Evolutionary conservation across 2,797 vertebrate genomes (phyloP).

Genomic region (Rhinella marina): DNA sequence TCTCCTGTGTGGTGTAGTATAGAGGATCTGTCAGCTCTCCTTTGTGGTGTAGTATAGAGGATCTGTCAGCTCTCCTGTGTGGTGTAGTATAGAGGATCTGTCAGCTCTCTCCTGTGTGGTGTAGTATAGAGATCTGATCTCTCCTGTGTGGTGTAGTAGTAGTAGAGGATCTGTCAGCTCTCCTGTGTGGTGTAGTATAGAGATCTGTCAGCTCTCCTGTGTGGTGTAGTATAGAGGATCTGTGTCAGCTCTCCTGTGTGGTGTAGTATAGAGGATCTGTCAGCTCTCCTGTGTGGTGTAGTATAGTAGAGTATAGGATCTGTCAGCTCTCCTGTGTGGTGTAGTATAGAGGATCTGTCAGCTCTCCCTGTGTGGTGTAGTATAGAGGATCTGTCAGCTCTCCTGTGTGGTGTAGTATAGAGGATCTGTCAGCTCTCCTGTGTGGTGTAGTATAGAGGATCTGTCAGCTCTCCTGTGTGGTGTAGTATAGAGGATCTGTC

Average conservation of each 20-base stretch:
- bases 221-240: not conserved
- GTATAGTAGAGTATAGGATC: not conserved
- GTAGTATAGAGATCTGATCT: not conserved
- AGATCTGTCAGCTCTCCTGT: not conserved
- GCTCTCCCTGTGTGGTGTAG: too few relatives aligned
- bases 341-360: too few relatives aligned
- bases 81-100: not conserved
- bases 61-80: not conserved
- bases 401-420: too few relatives aligned
- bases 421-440: too few relatives aligned
- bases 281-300: not conserved
- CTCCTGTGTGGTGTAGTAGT: not conserved
- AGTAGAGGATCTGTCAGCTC: not conserved
- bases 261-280: not conserved
- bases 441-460: too few relatives aligned
- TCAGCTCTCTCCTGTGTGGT: not conserved
- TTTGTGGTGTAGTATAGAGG: not conserved
- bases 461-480: too few relatives aligned
- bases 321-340: too few relatives aligned
- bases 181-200: not conserved
- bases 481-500: too few relatives aligned
- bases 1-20: too few relatives aligned
- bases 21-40: not conserved
- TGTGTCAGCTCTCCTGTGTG: too few relatives aligned
- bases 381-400: too few relatives aligned